Base-by-base conservation (phyloP, 2,113 vertebrate genomes). In the Megaceryle maxima region DNA sequence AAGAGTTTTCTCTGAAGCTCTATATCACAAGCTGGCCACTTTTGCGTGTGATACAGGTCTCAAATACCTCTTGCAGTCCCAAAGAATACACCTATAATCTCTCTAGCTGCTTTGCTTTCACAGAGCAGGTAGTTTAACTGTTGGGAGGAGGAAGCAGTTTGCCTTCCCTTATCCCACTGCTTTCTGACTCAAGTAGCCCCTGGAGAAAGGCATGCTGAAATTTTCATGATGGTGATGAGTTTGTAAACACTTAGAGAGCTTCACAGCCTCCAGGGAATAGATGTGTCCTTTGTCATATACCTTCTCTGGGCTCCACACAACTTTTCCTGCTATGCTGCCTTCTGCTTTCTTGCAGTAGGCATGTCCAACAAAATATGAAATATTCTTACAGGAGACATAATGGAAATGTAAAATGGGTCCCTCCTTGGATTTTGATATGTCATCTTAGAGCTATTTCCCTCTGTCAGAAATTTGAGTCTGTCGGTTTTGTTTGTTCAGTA, bases 1-100 rank as follows among this genome's bases (percentile, higher is more conserved):
- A 55, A 28, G 39, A 8, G 5, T 22, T 77, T 83, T 57, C 17
- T 57, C 35, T 56, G 29, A 66, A 92, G 7, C 5, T 79, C 14
- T 43, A 6, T 17, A 9, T 64, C 13, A 20, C 8, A 66, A 55
- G 14, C 8, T 43, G 33, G 5, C 4, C 6, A 46, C 35, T 62
- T 22, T 16, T n/a, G 13, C 11, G 72, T 3, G 2, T 5, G 1
- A 0, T 20, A 48, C 1, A 9, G 11, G 6, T 7, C 28, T 37
- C 37, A 68, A 43, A 83, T 17, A 37, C 29, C 11, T 31, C 11
- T 56, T 51, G 17, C 25, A 81, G 2, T 26, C 10, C 17, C 12
- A 43, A 33, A 48, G 11, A 48, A 67, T 33, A 9, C 5, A 39
- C 19, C 8, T n/a, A 3, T 53, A 41, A 56, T 6, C 5, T 69